These are phyloP conservation scores for Drosophila algonquin DNA, from an alignment of 2,888 invertebrate species.

Conservation along the genomic window DNA sequence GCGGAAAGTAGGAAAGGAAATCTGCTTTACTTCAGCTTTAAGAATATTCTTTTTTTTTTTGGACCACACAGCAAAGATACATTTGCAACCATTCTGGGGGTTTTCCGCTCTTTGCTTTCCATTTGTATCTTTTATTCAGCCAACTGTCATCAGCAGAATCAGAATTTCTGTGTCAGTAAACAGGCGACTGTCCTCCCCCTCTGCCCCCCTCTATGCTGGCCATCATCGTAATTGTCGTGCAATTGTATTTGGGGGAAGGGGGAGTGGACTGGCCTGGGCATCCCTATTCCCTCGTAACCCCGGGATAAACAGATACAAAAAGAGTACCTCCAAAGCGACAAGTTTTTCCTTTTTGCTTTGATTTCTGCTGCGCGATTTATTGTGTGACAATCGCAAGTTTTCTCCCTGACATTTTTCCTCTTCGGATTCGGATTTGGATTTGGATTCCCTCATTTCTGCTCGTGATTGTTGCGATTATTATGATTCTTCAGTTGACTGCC, in stretches of 20 bases:
- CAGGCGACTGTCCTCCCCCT: conserved; percentile 11
- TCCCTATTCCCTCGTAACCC: neutral
- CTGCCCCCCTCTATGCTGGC: neutral
- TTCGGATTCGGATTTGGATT: conserved; percentile 3
- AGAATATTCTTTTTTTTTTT: neutral
- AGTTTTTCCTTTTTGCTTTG: conserved; percentile 34
- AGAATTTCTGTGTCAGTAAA: conserved; percentile 51
- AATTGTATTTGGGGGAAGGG: conserved; percentile 43
- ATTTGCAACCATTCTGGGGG: conserved; percentile 11
- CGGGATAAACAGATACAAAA: conserved; percentile 1
- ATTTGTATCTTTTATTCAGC: conserved; percentile 43
- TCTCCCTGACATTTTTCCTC: conserved; percentile 51
- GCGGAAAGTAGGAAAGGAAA: too few species aligned
- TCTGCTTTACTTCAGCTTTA: conserved; percentile 23
- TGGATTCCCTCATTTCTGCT: conserved; percentile 2
- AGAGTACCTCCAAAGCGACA: conserved; percentile 26
- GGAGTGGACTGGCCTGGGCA: neutral
- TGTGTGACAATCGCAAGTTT: conserved; percentile 68
- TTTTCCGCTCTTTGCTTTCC: conserved; percentile 35
- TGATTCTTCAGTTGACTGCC: conserved; percentile 52
- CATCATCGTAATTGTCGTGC: conserved; percentile 54
- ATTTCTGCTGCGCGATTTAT: conserved; percentile 61
- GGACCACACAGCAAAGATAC: conserved; percentile 20
- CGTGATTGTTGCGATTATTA: conserved; percentile 49
- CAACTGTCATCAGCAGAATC: conserved; percentile 53